Evolutionary conservation across 2,113 vertebrate genomes (phyloP), one percentile per base, ranked within the genome.

Genomic region (Nerophis ophidion): DNA sequence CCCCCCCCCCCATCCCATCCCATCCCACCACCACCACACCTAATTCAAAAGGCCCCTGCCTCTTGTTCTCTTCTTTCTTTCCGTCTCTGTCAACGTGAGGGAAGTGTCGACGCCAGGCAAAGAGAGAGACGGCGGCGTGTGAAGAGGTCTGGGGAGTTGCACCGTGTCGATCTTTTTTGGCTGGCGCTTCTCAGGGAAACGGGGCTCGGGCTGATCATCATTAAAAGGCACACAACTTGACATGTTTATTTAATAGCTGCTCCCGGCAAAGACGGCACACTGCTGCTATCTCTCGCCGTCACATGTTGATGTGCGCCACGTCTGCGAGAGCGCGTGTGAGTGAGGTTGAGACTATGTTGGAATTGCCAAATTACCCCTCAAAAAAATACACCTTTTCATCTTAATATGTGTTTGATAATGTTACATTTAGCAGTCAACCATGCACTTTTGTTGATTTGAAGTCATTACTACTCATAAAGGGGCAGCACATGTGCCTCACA

Each of bases 211-310:
- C 81, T 88, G 85, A 87, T 85, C 86, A 81, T 85, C 83, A 86
- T 87, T 85, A 84, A 85, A 89, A 87, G 74, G 79, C 80, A 77
- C 83, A 81, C 81, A 84, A 87, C 84, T 88, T 87, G 86, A 89
- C 85, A 84, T 87, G 86, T 89, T 89, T 90, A 88, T 89, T 89
- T 88, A 88, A 89, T 88, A 85, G 82, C 80, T 85, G 85, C 88
- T 89, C 80, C 76, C 77, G 80, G 86, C 84, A 59, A 83, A 86
- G 82, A 79, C 81, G 75, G 84, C 88, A 87, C 87, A 85, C 83
- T 88, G 86, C 85, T 88, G 82, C 83, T 82, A 84, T 87, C 82
- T 81, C 77, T 87, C 81, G 84, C 75, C 74, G 76, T 84, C 81
- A 83, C 82, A 83, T 86, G 83, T 85, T 86, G 84, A 84, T 85